Percentiles rank a stretch among this genome's conserved stretches.
Evolutionary conservation across 2,888 invertebrate genomes (phyloP).

Genomic region (Alloplasta piceator): DNA sequence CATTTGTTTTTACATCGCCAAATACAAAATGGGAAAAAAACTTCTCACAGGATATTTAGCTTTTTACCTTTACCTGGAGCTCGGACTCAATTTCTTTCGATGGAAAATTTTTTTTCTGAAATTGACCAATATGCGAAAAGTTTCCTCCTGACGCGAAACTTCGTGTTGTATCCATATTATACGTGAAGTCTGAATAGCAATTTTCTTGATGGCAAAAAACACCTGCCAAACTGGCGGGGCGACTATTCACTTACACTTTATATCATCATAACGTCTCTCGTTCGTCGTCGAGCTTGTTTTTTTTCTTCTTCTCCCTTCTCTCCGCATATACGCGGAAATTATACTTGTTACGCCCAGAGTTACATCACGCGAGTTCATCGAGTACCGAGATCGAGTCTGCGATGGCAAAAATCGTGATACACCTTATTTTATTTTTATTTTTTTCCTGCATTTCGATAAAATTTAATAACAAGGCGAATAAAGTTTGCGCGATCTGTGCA

Average conservation of each 20-base stretch:
- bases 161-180: background rate
- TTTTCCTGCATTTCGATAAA: background rate
- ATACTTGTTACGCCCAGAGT: background rate
- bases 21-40: too few species aligned
- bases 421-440: background rate
- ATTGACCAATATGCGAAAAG: too few species aligned
- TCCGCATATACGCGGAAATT: slow-evolving; percentile 7
- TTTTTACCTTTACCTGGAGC: too few species aligned
- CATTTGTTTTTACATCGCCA: too few species aligned
- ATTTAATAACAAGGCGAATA: too few species aligned
- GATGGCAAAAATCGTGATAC: background rate
- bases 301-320: background rate
- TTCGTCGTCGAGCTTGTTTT: slow-evolving; percentile 24
- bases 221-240: background rate
- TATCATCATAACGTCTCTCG: slow-evolving; percentile 3
- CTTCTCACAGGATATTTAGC: too few species aligned
- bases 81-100: too few species aligned
- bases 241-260: background rate
- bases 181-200: slow-evolving; percentile 30
- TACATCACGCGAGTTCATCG: slow-evolving; percentile 29
- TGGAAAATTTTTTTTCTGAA: too few species aligned
- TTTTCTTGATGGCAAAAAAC: slow-evolving; percentile 40
- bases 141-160: too few species aligned
- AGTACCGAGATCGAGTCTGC: background rate
- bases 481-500: too few species aligned